phyloP scores from a whole-genome alignment of 2,888 invertebrate species.

The Abrostola triplasia region DNA sequence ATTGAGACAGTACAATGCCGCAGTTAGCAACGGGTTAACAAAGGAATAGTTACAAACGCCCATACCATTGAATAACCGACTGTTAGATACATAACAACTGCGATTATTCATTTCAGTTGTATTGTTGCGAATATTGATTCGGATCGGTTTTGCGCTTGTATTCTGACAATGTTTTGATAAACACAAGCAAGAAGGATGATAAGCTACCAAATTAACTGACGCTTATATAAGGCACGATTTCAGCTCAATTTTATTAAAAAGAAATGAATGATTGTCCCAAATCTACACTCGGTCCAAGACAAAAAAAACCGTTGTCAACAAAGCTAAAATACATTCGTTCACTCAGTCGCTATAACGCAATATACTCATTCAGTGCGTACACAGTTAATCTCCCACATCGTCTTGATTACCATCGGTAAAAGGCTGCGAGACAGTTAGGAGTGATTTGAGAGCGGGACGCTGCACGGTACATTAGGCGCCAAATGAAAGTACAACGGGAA shows the following conservation, averaged over 20 bases:
- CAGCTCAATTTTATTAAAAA: too few relatives aligned
- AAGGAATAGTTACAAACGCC: constrained; percentile 33
- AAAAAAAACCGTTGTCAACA: constrained; percentile 3
- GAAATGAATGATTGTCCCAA: not conserved
- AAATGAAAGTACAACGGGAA: constrained; percentile 56
- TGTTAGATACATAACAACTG: constrained; percentile 8
- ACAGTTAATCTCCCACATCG: constrained; percentile 52
- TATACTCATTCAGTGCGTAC: constrained; percentile 52
- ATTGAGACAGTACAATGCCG: constrained; percentile 6
- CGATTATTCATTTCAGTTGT: constrained; percentile 12
- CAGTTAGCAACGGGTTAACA: constrained; percentile 11
- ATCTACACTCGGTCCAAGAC: not conserved
- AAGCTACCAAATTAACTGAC: too few relatives aligned
- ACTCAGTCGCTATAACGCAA: constrained; percentile 28
- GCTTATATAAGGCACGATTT: too few relatives aligned
- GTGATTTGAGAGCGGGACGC: constrained; percentile 36
- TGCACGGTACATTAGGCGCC: constrained; percentile 61
- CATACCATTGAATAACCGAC: constrained; percentile 8
- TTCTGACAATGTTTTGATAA: not conserved
- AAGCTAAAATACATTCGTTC: constrained; percentile 15
- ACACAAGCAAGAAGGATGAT: not conserved
- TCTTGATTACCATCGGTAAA: constrained; percentile 53
- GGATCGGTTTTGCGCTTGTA: constrained; percentile 11
- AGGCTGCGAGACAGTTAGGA: constrained; percentile 44
- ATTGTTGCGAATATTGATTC: constrained; percentile 22